phyloP scores from a whole-genome alignment of 2,797 vertebrate species.

The Gephyroberyx darwinii region DNA sequence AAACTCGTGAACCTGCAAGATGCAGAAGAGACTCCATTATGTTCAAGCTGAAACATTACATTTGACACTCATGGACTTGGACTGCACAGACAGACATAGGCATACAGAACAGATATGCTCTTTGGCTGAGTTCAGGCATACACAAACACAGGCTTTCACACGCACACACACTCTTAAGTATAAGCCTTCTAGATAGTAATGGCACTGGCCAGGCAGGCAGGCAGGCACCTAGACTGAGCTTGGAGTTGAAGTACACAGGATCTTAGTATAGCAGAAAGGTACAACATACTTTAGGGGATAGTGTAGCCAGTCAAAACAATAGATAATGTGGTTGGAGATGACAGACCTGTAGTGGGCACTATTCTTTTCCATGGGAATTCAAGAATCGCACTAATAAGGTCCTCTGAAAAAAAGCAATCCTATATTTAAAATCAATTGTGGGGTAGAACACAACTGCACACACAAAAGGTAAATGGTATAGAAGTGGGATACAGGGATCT shows the following conservation, averaged over 20 bases:
- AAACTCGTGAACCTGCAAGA: slow-evolving; percentile 24
- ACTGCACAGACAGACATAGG: slow-evolving; percentile 51
- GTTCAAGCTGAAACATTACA: slow-evolving; percentile 25
- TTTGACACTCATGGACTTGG: slow-evolving; percentile 11
- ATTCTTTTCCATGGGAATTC: slow-evolving; percentile 27
- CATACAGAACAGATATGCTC: slow-evolving; percentile 60
- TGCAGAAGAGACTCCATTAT: slow-evolving; percentile 35
- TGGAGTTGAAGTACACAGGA: slow-evolving; percentile 33
- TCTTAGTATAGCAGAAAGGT: slow-evolving; percentile 33
- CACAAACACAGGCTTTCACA: slow-evolving; percentile 39
- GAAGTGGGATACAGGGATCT: slow-evolving; percentile 59
- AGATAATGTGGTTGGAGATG: slow-evolving; percentile 42
- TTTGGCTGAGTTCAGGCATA: slow-evolving; percentile 74
- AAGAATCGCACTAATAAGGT: slow-evolving; percentile 3
- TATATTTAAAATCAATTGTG: slow-evolving; percentile 21
- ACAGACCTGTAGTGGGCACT: slow-evolving; percentile 5
- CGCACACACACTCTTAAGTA: slow-evolving; percentile 42
- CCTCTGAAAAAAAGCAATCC: slow-evolving; percentile 10
- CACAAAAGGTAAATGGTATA: slow-evolving; percentile 49
- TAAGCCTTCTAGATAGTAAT: slow-evolving; percentile 45
- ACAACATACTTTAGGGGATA: slow-evolving; percentile 23
- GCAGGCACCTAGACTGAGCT: slow-evolving; percentile 59
- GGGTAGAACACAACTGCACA: slow-evolving; percentile 42
- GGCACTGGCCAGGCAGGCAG: slow-evolving; percentile 60
- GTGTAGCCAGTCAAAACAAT: slow-evolving; percentile 32